Conservation (phyloP, 1,140 invertebrate species). For the Saccostrea echinata region DNA sequence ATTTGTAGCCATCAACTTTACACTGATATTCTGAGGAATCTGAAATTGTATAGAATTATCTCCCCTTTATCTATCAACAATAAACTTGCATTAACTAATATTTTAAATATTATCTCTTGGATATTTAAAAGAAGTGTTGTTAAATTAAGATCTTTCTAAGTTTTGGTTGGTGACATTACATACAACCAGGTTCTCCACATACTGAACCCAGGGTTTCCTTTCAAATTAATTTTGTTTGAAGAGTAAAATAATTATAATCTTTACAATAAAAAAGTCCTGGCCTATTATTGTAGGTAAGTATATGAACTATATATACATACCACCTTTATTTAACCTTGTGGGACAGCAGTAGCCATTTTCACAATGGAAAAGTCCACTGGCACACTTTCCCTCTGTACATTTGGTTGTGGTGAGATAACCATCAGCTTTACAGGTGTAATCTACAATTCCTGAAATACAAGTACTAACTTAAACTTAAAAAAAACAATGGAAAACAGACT, state of each 20-base stretch:
- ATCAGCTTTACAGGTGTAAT: conserved; percentile 7
- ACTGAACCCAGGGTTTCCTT: no score
- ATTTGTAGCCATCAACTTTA: conserved; percentile 17
- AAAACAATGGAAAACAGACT: no score
- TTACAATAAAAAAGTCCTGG: not conserved
- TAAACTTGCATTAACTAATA: no score
- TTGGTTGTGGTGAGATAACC: not conserved
- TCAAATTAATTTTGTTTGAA: not conserved
- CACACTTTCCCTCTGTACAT: conserved; percentile 38
- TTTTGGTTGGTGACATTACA: no score
- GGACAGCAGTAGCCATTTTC: conserved; percentile 22
- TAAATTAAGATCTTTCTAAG: no score
- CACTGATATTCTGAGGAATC: not conserved
- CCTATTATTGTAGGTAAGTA: not conserved
- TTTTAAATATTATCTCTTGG: no score
- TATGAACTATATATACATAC: not conserved
- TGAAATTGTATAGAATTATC: not conserved
- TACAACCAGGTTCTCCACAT: no score
- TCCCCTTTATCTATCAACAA: no score
- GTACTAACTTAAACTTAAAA: not conserved
- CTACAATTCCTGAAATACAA: not conserved
- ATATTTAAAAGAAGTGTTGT: no score
- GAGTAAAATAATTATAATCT: not conserved
- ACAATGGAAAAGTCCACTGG: conserved; percentile 12
- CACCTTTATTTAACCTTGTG: not conserved